Base-by-base conservation (phyloP, 2,113 vertebrate species). In the Oreochromis spilurus region DNA sequence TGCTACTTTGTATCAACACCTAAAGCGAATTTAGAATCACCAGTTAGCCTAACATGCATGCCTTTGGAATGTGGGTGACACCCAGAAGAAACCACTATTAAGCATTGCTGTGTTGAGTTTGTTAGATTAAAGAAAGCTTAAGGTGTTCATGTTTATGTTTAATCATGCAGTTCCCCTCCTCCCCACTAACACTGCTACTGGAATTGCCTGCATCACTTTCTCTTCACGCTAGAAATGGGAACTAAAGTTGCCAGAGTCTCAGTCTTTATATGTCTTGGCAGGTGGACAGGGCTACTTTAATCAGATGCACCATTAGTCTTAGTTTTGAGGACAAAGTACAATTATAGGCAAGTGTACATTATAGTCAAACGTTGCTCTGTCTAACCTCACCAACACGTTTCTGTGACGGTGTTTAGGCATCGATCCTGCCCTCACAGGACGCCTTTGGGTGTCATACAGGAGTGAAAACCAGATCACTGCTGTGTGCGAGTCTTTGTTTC, bases 221-320 rank as follows among this genome's bases (percentile, higher is more conserved):
- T 4, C 40, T 17, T 75, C 5, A 7, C 29, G 40, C 14, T 75
- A 29, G 40, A 45, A 48, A 75, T 45, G 13, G 67, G 21, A 75
- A 5, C 67, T 75, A 7, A 29, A 72, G 40, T 72, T 45, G 14
- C 8, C 38, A 10, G 21, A 72, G 13, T 43, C 67, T 1, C 14
- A 24, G 38, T 17, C 13, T 7, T 21, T 45, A 26, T 10, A 26
- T 45, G 13, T 45, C 0, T 0, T 72, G n/a, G 67, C 40, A 26
- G 40, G 67, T 72, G 5, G 9, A 24, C 24, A 29, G 21, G 4
- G 24, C 70, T 48, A 19, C 9, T 75, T 19, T 29, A 48, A 48
- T 75, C 5, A 29, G 40, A 0, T 75, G 9, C 24, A 48, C 24
- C 40, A 75, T 75, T 7, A 48, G 24, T 29, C 21, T 45, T 45